These are phyloP conservation scores for Corvus hawaiiensis DNA, from an alignment of 2,113 vertebrate species.

Conservation along the genomic window DNA sequence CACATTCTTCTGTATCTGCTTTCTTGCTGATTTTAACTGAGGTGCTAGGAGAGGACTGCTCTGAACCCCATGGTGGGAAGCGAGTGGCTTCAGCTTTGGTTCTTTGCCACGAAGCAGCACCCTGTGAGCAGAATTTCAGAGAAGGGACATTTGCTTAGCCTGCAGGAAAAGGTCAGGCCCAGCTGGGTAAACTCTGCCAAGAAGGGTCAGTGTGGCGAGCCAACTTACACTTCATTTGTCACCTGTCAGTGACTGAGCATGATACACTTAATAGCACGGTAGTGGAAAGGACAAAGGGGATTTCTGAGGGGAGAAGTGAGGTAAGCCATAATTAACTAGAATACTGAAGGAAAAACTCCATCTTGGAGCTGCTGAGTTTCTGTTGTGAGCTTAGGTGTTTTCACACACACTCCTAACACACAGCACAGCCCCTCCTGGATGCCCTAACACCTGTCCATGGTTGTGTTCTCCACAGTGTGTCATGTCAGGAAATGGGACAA, in stretches of 20 bases:
- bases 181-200: neutral
- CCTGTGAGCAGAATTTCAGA: neutral
- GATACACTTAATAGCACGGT: neutral
- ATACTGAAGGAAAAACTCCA: neutral
- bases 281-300: constrained; percentile 1
- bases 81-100: neutral
- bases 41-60: neutral
- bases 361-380: neutral
- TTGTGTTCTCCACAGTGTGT: neutral
- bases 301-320: neutral
- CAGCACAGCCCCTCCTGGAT: neutral
- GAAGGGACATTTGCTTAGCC: constrained; percentile 28
- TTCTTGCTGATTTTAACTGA: neutral
- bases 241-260: neutral
- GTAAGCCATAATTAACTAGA: constrained; percentile 17
- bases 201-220: constrained; percentile 30
- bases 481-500: neutral
- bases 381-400: neutral
- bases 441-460: neutral
- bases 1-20: neutral
- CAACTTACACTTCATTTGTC: constrained; percentile 31
- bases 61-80: neutral
- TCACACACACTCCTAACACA: neutral
- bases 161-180: constrained; percentile 4
- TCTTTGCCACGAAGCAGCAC: neutral